These are phyloP conservation scores for Pollimyrus isidori DNA, from an alignment of 2,113 vertebrate species.

Conservation along the genomic window DNA sequence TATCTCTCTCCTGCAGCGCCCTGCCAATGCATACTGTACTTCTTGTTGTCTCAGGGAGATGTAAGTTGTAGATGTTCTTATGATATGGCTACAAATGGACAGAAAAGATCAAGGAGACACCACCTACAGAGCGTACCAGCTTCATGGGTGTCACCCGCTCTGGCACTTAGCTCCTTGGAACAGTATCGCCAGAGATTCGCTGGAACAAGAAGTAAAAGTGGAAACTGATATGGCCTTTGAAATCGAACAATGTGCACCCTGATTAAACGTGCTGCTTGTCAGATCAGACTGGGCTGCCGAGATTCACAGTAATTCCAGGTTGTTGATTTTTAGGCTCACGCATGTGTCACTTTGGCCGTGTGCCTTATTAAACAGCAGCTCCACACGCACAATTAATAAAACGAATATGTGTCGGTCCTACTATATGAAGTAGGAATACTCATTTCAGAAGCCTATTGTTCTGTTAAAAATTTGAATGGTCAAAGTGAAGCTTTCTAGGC, in stretches of 20 bases:
- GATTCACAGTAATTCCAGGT: neutral
- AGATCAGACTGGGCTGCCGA: neutral
- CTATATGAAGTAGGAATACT: neutral
- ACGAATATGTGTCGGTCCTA: neutral
- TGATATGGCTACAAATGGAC: neutral
- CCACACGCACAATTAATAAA: neutral
- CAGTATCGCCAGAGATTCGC: neutral
- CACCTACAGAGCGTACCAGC: neutral
- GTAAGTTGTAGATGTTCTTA: neutral
- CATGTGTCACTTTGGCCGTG: neutral
- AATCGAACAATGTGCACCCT: neutral
- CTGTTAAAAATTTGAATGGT: neutral
- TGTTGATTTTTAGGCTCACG: neutral
- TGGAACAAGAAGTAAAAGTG: slow-evolving; percentile 2
- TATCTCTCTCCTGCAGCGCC: neutral
- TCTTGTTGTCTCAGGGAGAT: neutral
- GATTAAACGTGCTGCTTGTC: neutral
- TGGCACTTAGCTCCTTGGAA: neutral
- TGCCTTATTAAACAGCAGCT: neutral
- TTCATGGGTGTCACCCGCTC: neutral
- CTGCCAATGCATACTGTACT: neutral
- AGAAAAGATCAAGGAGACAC: neutral
- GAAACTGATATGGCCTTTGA: neutral
- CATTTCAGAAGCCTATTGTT: neutral
- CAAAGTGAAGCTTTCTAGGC: neutral